phyloP scores from a whole-genome alignment of 2,888 invertebrate species.

The Tetropium fuscum region DNA sequence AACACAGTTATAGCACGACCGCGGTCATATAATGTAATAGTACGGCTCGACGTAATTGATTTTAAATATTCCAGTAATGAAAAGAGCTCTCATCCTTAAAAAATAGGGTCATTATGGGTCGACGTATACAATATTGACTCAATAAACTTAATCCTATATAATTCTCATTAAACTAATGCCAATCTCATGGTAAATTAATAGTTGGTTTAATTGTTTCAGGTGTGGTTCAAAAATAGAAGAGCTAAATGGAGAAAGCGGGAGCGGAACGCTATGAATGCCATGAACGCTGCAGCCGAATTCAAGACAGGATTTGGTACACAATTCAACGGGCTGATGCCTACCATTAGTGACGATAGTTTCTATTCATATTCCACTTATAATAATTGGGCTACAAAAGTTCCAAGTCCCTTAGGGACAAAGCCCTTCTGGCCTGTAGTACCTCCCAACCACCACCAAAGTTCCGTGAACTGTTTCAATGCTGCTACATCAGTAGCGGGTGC shows the following conservation, averaged over 20 bases:
- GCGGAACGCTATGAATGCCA: slow-evolving; percentile 92
- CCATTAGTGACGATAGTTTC: slow-evolving; percentile 90
- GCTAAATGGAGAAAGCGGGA: slow-evolving; percentile 99
- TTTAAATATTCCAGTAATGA: too few relatives aligned
- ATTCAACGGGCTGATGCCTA: slow-evolving; percentile 92
- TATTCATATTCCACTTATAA: slow-evolving; percentile 93
- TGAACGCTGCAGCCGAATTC: slow-evolving; percentile 88
- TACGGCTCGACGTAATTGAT: too few relatives aligned
- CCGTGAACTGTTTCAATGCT: slow-evolving; percentile 78
- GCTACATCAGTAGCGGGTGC: slow-evolving; percentile 75
- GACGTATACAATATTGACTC: too few relatives aligned
- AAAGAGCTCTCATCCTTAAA: too few relatives aligned
- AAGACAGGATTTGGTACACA: slow-evolving; percentile 95
- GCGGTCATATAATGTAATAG: too few relatives aligned
- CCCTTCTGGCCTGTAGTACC: slow-evolving; percentile 78
- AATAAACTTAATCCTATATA: too few relatives aligned
- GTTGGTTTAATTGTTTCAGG: slow-evolving; percentile 73
- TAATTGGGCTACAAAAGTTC: slow-evolving; percentile 96
- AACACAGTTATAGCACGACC: too few relatives aligned
- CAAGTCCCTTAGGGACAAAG: slow-evolving; percentile 90
- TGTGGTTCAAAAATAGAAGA: slow-evolving; percentile 98
- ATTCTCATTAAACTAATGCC: not conserved
- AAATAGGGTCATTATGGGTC: too few relatives aligned
- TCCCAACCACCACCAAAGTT: slow-evolving; percentile 83
- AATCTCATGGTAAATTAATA: not conserved